These are phyloP conservation scores for Drosophila grimshawi DNA, from an alignment of 1,140 invertebrate genomes.

Conservation along the genomic window DNA sequence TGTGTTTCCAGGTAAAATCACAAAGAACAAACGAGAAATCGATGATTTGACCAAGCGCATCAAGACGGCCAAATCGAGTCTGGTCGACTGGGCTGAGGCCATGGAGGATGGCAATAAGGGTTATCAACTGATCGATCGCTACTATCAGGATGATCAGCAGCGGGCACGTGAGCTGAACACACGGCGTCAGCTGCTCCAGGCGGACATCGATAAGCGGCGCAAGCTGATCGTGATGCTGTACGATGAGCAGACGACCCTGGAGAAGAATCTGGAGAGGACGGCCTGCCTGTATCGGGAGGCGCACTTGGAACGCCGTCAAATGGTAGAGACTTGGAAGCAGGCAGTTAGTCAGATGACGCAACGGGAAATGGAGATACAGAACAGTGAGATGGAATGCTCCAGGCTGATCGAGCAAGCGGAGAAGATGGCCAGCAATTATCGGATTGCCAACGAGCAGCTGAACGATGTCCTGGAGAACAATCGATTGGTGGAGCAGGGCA, in stretches of 20 bases:
- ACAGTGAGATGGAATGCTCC: conserved; percentile 51
- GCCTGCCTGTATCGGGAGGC: conserved; percentile 74
- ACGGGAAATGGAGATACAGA: conserved; percentile 70
- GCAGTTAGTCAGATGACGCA: conserved; percentile 82
- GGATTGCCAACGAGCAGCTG: conserved; percentile 49
- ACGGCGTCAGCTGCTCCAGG: conserved; percentile 82
- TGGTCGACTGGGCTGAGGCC: conserved; percentile 87
- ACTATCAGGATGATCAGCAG: conserved; percentile 86
- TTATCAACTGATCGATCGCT: conserved; percentile 86
- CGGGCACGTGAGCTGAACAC: conserved; percentile 85
- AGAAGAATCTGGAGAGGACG: conserved; percentile 77
- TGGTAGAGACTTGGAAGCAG: conserved; percentile 83
- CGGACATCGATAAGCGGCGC: conserved; percentile 71
- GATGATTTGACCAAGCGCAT: conserved; percentile 86
- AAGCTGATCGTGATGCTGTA: conserved; percentile 62
- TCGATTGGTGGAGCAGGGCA: conserved; percentile 65
- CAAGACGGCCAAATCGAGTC: conserved; percentile 86
- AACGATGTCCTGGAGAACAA: conserved; percentile 72
- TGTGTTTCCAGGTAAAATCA: conserved; percentile 58
- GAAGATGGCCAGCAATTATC: conserved; percentile 28
- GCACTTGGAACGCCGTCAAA: conserved; percentile 72
- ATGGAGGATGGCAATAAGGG: conserved; percentile 86
- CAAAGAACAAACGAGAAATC: conserved; percentile 84
- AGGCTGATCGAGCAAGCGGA: conserved; percentile 27
- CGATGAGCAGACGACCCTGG: conserved; percentile 78